phyloP scores from a whole-genome alignment of 2,888 invertebrate genomes.

The Endotricha flammealis region DNA sequence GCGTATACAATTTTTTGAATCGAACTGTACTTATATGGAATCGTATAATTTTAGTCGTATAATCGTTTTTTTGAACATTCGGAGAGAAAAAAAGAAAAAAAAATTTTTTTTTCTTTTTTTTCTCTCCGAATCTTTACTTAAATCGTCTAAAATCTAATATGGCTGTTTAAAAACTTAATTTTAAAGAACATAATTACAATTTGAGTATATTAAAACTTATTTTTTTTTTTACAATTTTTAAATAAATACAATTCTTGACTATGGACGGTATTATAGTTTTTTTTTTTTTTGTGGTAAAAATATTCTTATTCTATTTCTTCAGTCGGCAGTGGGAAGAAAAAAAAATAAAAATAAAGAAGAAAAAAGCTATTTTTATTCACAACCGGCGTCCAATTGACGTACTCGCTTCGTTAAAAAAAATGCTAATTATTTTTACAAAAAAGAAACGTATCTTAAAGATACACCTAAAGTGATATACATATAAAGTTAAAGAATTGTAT shows the following conservation, averaged over 20 bases:
- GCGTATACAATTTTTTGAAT: slow-evolving; percentile 31
- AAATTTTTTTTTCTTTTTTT: slow-evolving; percentile 1
- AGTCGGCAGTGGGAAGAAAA: slow-evolving; percentile 44
- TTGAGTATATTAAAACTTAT: slow-evolving; percentile 48
- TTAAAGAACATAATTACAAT: slow-evolving; percentile 44
- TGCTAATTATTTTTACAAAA: too few species aligned
- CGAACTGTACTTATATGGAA: slow-evolving; percentile 27
- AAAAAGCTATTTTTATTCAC: slow-evolving; percentile 39
- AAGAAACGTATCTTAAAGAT: too few species aligned
- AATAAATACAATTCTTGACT: slow-evolving; percentile 68
- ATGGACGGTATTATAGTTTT: slow-evolving; percentile 68
- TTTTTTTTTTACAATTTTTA: slow-evolving; percentile 44
- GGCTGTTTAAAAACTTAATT: slow-evolving; percentile 46
- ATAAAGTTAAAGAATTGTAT: too few species aligned
- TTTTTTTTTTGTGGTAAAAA: slow-evolving; percentile 55
- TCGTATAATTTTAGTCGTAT: slow-evolving; percentile 63
- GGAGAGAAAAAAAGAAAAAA: slow-evolving; percentile 10
- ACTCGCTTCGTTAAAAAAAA: slow-evolving; percentile 12
- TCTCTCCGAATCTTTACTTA: slow-evolving; percentile 13
- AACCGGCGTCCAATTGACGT: slow-evolving; percentile 51
- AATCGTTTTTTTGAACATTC: slow-evolving; percentile 33
- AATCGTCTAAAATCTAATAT: slow-evolving; percentile 54
- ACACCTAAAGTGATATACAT: too few species aligned
- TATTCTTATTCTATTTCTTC: slow-evolving; percentile 60
- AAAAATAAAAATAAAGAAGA: too few species aligned